Percentiles rank a stretch among this genome's conserved stretches.
These are phyloP conservation scores for Anthopleura xanthogrammica DNA, from an alignment of 92 coral and sea anemone genomes.

Conservation along the genomic window DNA sequence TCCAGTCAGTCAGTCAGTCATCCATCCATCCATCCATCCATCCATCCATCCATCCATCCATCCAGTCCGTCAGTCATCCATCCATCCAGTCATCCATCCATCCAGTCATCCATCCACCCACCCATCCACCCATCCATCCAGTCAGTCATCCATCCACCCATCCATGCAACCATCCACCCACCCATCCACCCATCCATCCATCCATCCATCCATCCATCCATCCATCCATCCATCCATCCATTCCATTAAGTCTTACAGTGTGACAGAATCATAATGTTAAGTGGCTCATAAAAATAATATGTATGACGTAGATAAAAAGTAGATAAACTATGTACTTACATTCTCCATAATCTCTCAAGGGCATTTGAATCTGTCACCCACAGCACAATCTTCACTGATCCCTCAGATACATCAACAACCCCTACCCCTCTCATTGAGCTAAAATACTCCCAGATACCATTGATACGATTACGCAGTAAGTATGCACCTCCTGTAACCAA, in stretches of 20 bases:
- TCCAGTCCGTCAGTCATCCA: too few relatives aligned
- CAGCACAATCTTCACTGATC: constrained; percentile 34
- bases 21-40: not conserved
- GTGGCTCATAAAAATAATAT: not conserved
- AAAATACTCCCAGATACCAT: constrained; percentile 50
- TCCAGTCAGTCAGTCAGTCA: too few relatives aligned
- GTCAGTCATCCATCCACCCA: too few relatives aligned
- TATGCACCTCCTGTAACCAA: constrained; percentile 40
- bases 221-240: too few relatives aligned
- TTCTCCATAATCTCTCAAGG: not conserved
- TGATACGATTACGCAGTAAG: constrained; percentile 49
- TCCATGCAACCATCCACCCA: too few relatives aligned
- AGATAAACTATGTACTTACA: not conserved
- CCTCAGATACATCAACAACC: constrained; percentile 45
- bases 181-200: too few relatives aligned
- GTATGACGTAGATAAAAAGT: not conserved
- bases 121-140: too few relatives aligned
- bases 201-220: too few relatives aligned
- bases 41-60: too few relatives aligned
- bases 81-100: too few relatives aligned
- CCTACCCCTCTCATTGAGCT: constrained; percentile 46
- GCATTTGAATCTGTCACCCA: not conserved
- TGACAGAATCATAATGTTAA: not conserved
- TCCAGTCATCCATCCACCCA: too few relatives aligned
- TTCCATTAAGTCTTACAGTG: too few relatives aligned